Percentiles rank a stretch among this genome's conserved stretches.
phyloP scores from a whole-genome alignment of 2,888 invertebrate species.

The Campoplex capitator region DNA sequence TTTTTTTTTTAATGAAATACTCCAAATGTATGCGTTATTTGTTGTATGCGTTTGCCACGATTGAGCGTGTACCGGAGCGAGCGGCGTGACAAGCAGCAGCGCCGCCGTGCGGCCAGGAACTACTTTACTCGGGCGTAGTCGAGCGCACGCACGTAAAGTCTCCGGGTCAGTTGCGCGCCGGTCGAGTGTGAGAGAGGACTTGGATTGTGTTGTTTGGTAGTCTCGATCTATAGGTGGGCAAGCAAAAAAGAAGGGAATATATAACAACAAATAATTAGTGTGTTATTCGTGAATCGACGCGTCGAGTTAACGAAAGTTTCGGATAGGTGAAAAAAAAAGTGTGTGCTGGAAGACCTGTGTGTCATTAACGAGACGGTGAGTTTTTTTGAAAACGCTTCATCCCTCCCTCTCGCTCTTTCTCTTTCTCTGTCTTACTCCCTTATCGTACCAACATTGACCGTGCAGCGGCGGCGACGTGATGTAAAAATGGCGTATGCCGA shows the following conservation, averaged over 20 bases:
- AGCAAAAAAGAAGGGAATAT: slow-evolving; percentile 5
- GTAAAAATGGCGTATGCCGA: slow-evolving; percentile 81
- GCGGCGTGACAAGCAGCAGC: background rate
- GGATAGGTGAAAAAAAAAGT: slow-evolving; percentile 75
- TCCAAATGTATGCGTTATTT: background rate
- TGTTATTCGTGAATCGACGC: slow-evolving; percentile 62
- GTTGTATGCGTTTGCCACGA: background rate
- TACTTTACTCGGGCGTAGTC: slow-evolving; percentile 78
- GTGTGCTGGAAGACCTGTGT: slow-evolving; percentile 74
- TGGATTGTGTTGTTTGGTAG: slow-evolving; percentile 40
- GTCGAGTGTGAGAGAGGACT: slow-evolving; percentile 80
- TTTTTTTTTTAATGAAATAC: background rate
- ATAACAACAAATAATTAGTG: slow-evolving; percentile 67
- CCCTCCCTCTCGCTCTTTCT: slow-evolving; percentile 53
- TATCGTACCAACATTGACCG: slow-evolving; percentile 54
- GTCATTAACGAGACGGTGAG: slow-evolving; percentile 80
- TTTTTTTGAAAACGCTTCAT: slow-evolving; percentile 60
- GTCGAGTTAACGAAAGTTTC: slow-evolving; percentile 75
- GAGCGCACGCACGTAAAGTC: slow-evolving; percentile 66
- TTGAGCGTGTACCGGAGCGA: background rate
- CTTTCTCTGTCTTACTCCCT: slow-evolving; percentile 54
- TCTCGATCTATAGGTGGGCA: slow-evolving; percentile 25
- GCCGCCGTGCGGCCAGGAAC: slow-evolving; percentile 72
- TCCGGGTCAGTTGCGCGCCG: slow-evolving; percentile 83
- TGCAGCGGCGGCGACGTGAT: slow-evolving; percentile 70